Evolutionary conservation across 23 tunicate species (phyloP).

Genomic region (Botrylloides violaceus): DNA sequence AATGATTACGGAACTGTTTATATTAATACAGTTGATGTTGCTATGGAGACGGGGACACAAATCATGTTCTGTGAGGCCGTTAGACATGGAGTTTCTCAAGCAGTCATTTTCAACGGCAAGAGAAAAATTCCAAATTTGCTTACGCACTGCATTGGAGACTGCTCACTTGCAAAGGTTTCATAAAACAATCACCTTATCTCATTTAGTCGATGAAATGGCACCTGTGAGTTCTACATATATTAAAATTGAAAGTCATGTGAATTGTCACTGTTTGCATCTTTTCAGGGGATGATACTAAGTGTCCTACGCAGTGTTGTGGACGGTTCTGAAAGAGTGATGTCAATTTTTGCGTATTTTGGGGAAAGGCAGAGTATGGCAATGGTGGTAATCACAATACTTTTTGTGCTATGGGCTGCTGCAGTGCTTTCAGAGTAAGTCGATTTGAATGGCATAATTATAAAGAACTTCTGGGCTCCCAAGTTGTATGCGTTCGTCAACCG

Average conservation of each 20-base stretch:
- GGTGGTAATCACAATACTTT: background rate
- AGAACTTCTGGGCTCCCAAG: too few relatives aligned
- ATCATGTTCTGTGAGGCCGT: background rate
- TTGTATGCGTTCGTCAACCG: too few relatives aligned
- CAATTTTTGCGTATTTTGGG: background rate
- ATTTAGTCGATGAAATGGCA: slow-evolving; percentile 51
- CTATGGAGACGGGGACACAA: slow-evolving; percentile 25
- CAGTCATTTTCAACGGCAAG: slow-evolving; percentile 15
- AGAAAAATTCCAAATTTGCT: slow-evolving; percentile 50
- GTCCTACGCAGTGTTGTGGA: background rate
- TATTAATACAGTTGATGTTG: slow-evolving; percentile 18
- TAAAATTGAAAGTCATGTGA: too few relatives aligned
- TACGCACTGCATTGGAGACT: slow-evolving; percentile 36
- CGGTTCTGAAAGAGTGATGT: background rate
- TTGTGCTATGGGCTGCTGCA: background rate
- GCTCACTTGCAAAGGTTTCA: slow-evolving; percentile 56
- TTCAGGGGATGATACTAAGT: background rate
- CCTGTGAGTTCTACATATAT: too few relatives aligned
- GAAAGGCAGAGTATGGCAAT: slow-evolving; percentile 25
- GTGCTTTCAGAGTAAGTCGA: background rate
- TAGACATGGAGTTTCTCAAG: slow-evolving; percentile 25
- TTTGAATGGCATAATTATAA: too few relatives aligned
- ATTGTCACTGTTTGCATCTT: too few relatives aligned
- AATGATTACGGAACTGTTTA: background rate
- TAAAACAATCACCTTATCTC: slow-evolving; percentile 21